phyloP scores from a whole-genome alignment of 2,113 vertebrate genomes.

The Otolemur garnettii region DNA sequence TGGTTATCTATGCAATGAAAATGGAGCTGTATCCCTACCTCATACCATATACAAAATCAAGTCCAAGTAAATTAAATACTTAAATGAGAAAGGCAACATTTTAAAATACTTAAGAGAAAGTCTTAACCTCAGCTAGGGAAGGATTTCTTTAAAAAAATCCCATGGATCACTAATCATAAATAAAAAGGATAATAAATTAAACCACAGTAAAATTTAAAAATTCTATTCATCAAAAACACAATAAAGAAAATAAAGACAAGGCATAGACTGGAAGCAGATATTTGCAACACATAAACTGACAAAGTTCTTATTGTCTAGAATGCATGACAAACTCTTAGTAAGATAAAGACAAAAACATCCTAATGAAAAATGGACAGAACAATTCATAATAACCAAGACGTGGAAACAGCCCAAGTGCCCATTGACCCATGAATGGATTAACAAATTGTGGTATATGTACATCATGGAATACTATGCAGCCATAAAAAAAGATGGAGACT shows the following conservation, averaged over 20 bases:
- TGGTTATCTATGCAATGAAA: background rate
- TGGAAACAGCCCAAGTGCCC: too few relatives aligned
- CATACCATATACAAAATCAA: background rate
- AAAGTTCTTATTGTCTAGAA: background rate
- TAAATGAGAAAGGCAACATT: background rate
- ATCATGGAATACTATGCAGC: too few relatives aligned
- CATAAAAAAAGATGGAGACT: too few relatives aligned
- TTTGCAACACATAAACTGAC: background rate
- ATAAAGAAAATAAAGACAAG: background rate
- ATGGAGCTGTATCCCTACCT: background rate
- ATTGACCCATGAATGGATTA: too few relatives aligned
- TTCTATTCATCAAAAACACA: background rate
- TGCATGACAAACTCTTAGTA: background rate
- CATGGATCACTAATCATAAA: background rate
- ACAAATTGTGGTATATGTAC: too few relatives aligned
- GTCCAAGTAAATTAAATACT: slow-evolving; percentile 3
- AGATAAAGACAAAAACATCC: background rate
- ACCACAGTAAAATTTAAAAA: background rate
- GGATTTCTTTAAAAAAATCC: slow-evolving; percentile 24
- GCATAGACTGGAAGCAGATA: background rate
- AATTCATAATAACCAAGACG: too few relatives aligned
- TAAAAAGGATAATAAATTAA: slow-evolving; percentile 17
- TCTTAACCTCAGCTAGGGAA: background rate
- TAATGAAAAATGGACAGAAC: too few relatives aligned
- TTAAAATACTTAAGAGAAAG: background rate